phyloP scores from a whole-genome alignment of 1,140 invertebrate species.

The Drosophila asahinai region DNA sequence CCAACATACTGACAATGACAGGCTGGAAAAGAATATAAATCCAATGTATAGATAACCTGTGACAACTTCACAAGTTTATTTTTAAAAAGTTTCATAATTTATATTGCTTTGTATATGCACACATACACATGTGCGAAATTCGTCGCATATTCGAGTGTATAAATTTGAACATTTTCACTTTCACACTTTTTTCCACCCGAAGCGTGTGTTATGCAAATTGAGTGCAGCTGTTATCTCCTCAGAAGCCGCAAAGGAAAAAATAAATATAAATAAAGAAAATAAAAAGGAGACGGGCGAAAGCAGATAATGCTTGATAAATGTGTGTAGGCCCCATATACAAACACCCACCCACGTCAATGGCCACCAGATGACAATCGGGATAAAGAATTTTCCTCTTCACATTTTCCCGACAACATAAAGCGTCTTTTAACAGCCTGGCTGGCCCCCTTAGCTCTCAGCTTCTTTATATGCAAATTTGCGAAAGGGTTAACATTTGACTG shows the following conservation, averaged over 20 bases:
- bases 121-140: slow-evolving; percentile 32
- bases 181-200: slow-evolving; percentile 57
- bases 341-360: slow-evolving; percentile 40
- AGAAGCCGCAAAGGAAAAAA: slow-evolving; percentile 41
- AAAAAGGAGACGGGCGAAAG: slow-evolving; percentile 46
- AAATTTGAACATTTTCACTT: slow-evolving; percentile 65
- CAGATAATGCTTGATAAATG: slow-evolving; percentile 81
- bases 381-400: slow-evolving; percentile 52
- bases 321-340: slow-evolving; percentile 54
- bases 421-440: slow-evolving; percentile 69
- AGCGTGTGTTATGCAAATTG: slow-evolving; percentile 74
- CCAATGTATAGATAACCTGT: slow-evolving; percentile 50
- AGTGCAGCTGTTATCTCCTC: slow-evolving; percentile 74
- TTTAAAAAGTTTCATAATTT: slow-evolving; percentile 78
- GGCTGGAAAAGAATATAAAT: slow-evolving; percentile 41
- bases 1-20: slow-evolving; percentile 37
- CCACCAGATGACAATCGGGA: slow-evolving; percentile 53
- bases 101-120: slow-evolving; percentile 52
- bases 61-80: slow-evolving; percentile 66
- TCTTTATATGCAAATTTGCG: slow-evolving; percentile 81
- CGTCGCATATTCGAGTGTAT: slow-evolving; percentile 58
- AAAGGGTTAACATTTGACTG: slow-evolving; percentile 78
- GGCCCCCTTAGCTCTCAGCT: slow-evolving; percentile 17
- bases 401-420: slow-evolving; percentile 65
- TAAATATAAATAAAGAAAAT: slow-evolving; percentile 49